Base-by-base conservation (phyloP, 2,113 vertebrate genomes). In the Trichechus manatus region DNA sequence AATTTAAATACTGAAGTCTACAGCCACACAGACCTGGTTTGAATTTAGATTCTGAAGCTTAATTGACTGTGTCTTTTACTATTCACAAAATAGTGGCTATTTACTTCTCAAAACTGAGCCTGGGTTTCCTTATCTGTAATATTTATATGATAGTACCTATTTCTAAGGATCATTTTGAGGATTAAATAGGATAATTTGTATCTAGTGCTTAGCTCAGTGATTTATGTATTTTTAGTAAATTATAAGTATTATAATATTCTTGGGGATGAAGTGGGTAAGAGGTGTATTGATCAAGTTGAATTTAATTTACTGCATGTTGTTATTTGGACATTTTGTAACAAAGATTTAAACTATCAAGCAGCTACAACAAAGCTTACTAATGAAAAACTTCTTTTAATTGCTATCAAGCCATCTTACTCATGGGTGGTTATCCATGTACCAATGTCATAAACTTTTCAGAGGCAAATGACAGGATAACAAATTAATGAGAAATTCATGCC, bases 311-410 rank as follows among this genome's bases (percentile, higher is more conserved):
- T 91, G 1, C 78, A 64, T 89, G 64, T 78, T 89, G 13, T 87
- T 70, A 85, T 81, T 90, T 91, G 77, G 59, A 80, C 15, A 75
- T 81, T 97, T 95, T 92, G 39, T 36, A 81, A 74, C 25, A 91
- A 85, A 84, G 42, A 47, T 89, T 53, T 50, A 83, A 81, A 44
- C 77, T 93, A 66, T 78, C 19, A 77, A 78, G 68, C 36, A 64
- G 20, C 15, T 56, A 29, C 63, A 68, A 39, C 22, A 36, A 75
- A 85, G 15, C 19, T 93, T 84, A 53, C 59, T 94, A 86, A 81
- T 59, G 36, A 56, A 87, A 95, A 97, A 20, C 33, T 66, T 53
- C n/a, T 82, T 72, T 91, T 91, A 87, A 93, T 96, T 93, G 47
- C 78, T 59, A 8, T 72, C 33, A 85, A 50, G 13, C 42, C 39